These are phyloP conservation scores for Microplitis mediator DNA, from an alignment of 1,140 invertebrate species.

Conservation along the genomic window DNA sequence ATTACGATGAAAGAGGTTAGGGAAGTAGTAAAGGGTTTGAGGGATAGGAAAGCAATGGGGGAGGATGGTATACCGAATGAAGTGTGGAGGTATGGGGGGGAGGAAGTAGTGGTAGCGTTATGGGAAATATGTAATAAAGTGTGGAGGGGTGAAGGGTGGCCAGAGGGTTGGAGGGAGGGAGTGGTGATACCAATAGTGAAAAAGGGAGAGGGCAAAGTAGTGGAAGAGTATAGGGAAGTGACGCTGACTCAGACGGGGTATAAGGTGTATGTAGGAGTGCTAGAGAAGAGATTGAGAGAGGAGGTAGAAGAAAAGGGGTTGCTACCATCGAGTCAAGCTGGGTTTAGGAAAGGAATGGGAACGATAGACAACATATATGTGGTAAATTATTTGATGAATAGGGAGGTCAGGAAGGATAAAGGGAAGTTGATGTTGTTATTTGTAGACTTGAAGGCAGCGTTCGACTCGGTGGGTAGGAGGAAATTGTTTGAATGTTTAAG, in stretches of 20 bases:
- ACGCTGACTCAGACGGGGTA: neutral
- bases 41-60: slow-evolving; percentile 2
- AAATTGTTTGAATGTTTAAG: no score
- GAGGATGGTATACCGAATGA: slow-evolving; percentile 13
- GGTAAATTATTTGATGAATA: no score
- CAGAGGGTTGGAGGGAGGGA: neutral
- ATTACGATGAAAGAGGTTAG: neutral
- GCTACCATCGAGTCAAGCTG: no score
- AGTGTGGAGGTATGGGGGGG: slow-evolving; percentile 17
- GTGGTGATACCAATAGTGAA: neutral
- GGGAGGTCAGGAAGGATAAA: no score
- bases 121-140: slow-evolving; percentile 12
- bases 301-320: neutral
- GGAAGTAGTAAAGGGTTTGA: slow-evolving; percentile 5
- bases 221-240: neutral
- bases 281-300: neutral
- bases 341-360: no score
- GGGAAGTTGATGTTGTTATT: no score
- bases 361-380: no score
- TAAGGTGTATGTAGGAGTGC: neutral
- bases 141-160: neutral
- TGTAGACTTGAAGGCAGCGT: no score
- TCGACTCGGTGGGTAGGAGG: no score
- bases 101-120: neutral
- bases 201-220: neutral